These are phyloP conservation scores for Amblyornis subalaris DNA, from an alignment of 2,113 vertebrate genomes.

Conservation along the genomic window DNA sequence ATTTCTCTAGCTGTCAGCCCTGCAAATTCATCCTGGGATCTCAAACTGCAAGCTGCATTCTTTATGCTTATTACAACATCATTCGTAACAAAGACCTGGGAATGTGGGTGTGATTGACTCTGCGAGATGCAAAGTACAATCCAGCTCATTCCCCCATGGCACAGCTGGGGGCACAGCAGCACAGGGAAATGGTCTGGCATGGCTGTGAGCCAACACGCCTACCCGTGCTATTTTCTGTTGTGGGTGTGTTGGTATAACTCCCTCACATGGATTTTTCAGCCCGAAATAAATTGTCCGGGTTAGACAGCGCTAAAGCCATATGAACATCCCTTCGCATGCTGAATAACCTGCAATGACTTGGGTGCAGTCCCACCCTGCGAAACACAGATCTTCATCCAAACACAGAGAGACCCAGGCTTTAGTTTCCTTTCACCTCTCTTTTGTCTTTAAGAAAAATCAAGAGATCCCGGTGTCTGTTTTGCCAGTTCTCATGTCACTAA, in stretches of 20 bases:
- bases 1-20: conserved; percentile 57
- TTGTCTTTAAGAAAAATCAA: background rate
- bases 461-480: background rate
- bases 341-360: background rate
- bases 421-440: background rate
- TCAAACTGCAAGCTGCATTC: conserved; percentile 54
- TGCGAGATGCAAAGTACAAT: background rate
- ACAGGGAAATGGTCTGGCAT: background rate
- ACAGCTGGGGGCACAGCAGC: background rate
- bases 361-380: background rate
- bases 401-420: background rate
- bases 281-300: background rate
- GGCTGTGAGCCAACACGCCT: background rate
- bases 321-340: background rate
- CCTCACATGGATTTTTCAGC: background rate
- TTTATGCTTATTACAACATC: conserved; percentile 64
- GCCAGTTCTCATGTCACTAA: background rate
- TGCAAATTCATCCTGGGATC: conserved; percentile 38
- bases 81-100: background rate
- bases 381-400: background rate
- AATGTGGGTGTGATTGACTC: background rate
- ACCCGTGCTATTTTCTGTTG: rapidly evolving
- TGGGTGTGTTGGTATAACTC: rapidly evolving
- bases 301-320: background rate
- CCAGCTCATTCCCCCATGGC: background rate